Base-by-base conservation (phyloP, 2,888 invertebrate genomes). In the Habrosyne pyritoides region DNA sequence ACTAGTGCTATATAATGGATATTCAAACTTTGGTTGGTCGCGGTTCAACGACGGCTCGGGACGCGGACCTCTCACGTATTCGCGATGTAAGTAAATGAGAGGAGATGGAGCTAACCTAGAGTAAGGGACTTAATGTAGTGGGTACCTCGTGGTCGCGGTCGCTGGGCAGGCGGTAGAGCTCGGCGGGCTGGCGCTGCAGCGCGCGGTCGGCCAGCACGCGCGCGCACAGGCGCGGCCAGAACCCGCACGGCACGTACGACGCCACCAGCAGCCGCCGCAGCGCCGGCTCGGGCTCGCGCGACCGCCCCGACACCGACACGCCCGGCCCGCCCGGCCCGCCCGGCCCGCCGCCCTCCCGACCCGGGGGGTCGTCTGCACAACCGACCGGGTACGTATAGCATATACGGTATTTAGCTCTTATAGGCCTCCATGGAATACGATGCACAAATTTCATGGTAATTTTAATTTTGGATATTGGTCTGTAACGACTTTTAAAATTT, bases 231-330 rank as follows among this genome's bases (percentile, higher is more conserved):
- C 99, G 93, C 0, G 99, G 97, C 99, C 99, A 99, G 91, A 99
- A 99, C 0, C 99, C 99, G 64, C 98, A 97, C 0, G 99, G 99
- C 81, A 99, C 98, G 89, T 99, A 99, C 0, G 99, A 98, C 95
- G 99, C 96, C 10, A 99, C 94, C 12, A 99, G 93, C 54, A 99
- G 93, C 0, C 98, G 93, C 0, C 96, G 94, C 48, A 96, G 93
- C 0, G 36, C 7, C 14, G 36, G 6, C 14, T 2, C 48, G 93
- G 93, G 53, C 93, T 94, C n/a, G 7, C 93, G 89, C 7, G 93
- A 93, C 6, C 94, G 82, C 0, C 75, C 82, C 0, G 64, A 60
- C 21, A 84, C 60, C 0, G 65, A 78, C 53, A 94, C 84, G 33
- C 91, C 89, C 4, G 36, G 36, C 2, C 86, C 86, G 5, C 89